These are phyloP conservation scores for Patiria miniata DNA, from an alignment of 35 echinoderm and acorn worm species.

Conservation along the genomic window DNA sequence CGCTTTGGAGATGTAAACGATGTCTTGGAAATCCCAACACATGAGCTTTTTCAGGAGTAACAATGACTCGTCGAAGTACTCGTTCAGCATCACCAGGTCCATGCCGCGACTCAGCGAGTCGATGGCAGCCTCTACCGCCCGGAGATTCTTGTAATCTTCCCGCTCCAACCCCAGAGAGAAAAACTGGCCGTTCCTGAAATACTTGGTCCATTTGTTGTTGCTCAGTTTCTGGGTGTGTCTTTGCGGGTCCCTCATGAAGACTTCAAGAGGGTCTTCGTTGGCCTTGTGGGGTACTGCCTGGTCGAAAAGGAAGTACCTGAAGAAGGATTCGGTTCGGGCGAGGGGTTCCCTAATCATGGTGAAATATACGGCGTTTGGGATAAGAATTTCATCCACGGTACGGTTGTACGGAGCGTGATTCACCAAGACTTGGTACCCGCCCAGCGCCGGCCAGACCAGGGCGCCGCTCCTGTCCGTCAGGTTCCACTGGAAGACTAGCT, in stretches of 20 bases:
- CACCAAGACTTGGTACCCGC: conserved; percentile 64
- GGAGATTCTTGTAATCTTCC: conserved; percentile 28
- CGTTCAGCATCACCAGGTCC: conserved; percentile 75
- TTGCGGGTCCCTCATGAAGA: conserved; percentile 56
- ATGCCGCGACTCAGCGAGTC: conserved; percentile 47
- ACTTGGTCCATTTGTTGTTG: conserved; percentile 21
- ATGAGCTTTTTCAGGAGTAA: conserved; percentile 59
- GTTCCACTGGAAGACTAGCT: no score
- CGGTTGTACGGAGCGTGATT: conserved; percentile 87
- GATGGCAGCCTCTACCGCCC: conserved; percentile 27
- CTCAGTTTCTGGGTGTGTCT: conserved; percentile 13
- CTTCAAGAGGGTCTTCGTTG: conserved; percentile 40
- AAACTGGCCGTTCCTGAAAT: conserved; percentile 65
- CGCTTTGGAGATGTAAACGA: conserved; percentile 68
- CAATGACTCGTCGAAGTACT: conserved; percentile 82
- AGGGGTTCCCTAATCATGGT: conserved; percentile 75
- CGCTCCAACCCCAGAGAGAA: conserved; percentile 64
- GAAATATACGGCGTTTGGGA: conserved; percentile 67
- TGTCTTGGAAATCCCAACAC: conserved; percentile 89
- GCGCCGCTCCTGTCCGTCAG: no score
- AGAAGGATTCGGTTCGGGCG: conserved; percentile 72
- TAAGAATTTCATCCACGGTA: conserved; percentile 56
- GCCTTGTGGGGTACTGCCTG: conserved; percentile 27
- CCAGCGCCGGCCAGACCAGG: no score
- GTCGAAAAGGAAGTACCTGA: conserved; percentile 69